phyloP scores from a whole-genome alignment of 2,797 vertebrate species.

The Lophotriccus pileatus region DNA sequence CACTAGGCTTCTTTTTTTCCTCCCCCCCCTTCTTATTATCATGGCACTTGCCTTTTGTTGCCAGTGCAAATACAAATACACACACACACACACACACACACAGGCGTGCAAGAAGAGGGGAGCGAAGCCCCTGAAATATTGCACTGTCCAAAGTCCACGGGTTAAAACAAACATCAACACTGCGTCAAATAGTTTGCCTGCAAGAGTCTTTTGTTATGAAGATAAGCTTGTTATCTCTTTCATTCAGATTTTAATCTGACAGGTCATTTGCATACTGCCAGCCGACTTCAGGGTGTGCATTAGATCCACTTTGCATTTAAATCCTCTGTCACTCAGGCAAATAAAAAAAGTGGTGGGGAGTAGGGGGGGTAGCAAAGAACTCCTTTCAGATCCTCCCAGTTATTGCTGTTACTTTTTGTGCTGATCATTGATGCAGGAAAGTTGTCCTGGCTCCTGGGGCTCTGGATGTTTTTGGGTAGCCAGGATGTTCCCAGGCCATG shows the following conservation, averaged over 20 bases:
- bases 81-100: neutral
- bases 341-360: neutral
- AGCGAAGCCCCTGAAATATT: constrained; percentile 64
- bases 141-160: constrained; percentile 76
- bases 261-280: constrained; percentile 87
- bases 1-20: neutral
- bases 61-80: constrained; percentile 35
- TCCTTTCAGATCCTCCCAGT: constrained; percentile 43
- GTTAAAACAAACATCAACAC: constrained; percentile 93
- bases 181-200: constrained; percentile 73
- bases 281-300: constrained; percentile 85
- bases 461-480: neutral
- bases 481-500: neutral
- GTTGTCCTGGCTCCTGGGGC: neutral
- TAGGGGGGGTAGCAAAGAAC: neutral
- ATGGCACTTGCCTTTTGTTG: constrained; percentile 62
- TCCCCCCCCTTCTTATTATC: neutral
- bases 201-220: constrained; percentile 82
- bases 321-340: constrained; percentile 70
- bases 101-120: neutral
- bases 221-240: constrained; percentile 93
- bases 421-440: neutral
- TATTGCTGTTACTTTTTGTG: neutral
- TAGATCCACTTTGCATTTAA: constrained; percentile 74
- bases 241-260: constrained; percentile 97